phyloP scores from a whole-genome alignment of 2,797 vertebrate genomes.

The Danio tinwini region DNA sequence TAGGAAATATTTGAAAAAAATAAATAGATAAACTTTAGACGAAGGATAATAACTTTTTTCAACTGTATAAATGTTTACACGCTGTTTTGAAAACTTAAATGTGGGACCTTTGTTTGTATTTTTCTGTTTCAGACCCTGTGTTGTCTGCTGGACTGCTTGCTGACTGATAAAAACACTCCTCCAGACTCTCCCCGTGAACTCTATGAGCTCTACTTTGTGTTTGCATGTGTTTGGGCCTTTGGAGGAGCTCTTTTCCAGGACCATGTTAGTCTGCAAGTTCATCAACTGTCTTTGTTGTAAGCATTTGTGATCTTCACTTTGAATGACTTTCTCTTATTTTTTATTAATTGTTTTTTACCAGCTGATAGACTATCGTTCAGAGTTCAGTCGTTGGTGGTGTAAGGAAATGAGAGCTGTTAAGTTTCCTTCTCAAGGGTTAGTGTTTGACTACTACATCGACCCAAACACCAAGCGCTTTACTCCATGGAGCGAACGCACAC shows the following conservation, averaged over 20 bases:
- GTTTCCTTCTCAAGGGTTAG: slow-evolving; percentile 83
- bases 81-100: neutral
- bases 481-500: slow-evolving; percentile 78
- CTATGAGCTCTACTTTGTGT: slow-evolving; percentile 86
- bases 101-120: slow-evolving; percentile 45
- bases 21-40: too few species aligned
- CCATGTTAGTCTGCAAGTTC: slow-evolving; percentile 75
- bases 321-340: neutral
- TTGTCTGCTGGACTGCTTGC: slow-evolving; percentile 82
- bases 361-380: slow-evolving; percentile 82
- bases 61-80: too few species aligned
- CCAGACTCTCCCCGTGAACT: slow-evolving; percentile 83
- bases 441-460: slow-evolving; percentile 89
- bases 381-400: slow-evolving; percentile 87
- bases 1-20: too few species aligned
- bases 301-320: neutral
- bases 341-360: slow-evolving; percentile 47
- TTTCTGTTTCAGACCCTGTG: slow-evolving; percentile 78
- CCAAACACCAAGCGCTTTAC: slow-evolving; percentile 82
- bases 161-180: slow-evolving; percentile 83
- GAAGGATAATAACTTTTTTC: too few species aligned
- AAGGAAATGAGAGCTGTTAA: slow-evolving; percentile 86
- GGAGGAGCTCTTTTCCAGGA: slow-evolving; percentile 85
- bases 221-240: slow-evolving; percentile 84
- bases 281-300: neutral